Conservation (phyloP, 2,113 vertebrate genomes). For the Mystacornis crossleyi region DNA sequence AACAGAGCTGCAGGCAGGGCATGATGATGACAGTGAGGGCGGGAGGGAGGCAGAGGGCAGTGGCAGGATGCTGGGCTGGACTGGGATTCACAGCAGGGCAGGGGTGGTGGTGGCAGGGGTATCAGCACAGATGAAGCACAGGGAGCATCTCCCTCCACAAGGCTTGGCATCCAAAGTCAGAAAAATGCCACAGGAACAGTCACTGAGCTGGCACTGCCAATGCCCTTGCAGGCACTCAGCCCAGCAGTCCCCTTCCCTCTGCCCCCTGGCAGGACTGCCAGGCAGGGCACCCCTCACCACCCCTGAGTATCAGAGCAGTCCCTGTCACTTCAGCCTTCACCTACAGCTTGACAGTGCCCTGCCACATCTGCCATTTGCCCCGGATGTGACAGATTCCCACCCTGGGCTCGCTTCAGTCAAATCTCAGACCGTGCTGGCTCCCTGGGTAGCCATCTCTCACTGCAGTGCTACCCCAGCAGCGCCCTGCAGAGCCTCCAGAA, state of each 20-base stretch:
- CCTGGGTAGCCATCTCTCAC: not conserved
- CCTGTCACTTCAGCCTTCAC: not conserved
- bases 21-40: not conserved
- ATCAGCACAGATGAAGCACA: not conserved
- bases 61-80: not conserved
- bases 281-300: not conserved
- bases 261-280: accelerated
- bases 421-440: not conserved
- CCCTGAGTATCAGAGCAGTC: not conserved
- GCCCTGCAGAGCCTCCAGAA: not conserved
- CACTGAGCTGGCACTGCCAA: not conserved
- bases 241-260: not conserved
- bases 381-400: not conserved
- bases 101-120: not conserved
- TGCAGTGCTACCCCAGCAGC: not conserved
- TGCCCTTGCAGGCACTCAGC: not conserved
- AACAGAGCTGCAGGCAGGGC: not conserved
- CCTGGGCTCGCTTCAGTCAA: not conserved
- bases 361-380: not conserved
- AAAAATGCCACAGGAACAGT: not conserved
- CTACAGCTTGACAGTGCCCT: not conserved
- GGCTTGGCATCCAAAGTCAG: not conserved
- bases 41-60: not conserved
- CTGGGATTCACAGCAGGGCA: not conserved
- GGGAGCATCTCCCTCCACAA: not conserved